A percentile compares a stretch with the other conserved stretches of the same genome.
Evolutionary conservation across 2,113 vertebrate genomes (phyloP).

Genomic region (Xerus inauris): DNA sequence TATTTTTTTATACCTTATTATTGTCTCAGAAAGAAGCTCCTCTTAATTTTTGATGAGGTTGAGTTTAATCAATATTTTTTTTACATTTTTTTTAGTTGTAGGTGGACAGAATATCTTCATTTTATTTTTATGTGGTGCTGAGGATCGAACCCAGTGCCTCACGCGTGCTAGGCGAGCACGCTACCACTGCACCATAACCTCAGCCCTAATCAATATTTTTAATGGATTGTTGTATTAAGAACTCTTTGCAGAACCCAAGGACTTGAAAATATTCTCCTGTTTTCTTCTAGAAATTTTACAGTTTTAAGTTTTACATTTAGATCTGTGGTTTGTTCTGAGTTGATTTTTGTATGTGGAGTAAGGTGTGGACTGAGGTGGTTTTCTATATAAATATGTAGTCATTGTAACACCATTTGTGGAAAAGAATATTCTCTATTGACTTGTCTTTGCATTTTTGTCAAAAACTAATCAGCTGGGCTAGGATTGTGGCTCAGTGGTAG

Average conservation of each 20-base stretch:
- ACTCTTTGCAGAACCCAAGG: neutral
- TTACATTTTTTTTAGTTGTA: no score
- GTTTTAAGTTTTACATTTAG: conserved; percentile 37
- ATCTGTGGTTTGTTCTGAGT: neutral
- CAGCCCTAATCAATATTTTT: neutral
- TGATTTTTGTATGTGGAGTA: neutral
- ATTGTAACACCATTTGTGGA: neutral
- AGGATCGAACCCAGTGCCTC: no score
- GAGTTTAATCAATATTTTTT: neutral
- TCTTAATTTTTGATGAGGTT: neutral
- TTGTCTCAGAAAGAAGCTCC: neutral
- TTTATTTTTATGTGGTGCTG: no score
- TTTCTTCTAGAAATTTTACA: conserved; percentile 18
- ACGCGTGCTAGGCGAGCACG: no score
- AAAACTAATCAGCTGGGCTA: neutral
- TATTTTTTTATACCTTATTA: neutral
- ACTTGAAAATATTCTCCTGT: neutral
- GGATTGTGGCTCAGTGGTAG: no score
- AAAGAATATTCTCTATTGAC: neutral
- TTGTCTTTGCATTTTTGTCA: neutral
- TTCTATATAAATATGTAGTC: neutral
- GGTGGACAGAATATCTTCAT: no score
- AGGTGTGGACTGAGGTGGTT: neutral
- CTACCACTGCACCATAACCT: no score
- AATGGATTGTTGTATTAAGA: neutral